Base-by-base conservation (phyloP, 2,888 invertebrate species). In the Tipula helvola region DNA sequence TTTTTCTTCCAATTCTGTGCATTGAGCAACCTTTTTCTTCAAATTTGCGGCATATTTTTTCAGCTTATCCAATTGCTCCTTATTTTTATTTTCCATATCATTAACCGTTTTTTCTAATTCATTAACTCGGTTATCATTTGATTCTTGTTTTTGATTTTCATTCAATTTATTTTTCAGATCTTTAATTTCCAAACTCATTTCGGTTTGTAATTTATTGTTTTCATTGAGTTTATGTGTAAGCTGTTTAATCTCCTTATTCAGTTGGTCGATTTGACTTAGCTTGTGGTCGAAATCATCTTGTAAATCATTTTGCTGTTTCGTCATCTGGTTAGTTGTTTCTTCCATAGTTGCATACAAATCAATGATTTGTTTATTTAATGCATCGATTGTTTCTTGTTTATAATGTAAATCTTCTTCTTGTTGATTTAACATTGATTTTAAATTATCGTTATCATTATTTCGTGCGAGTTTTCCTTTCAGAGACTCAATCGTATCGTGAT, bases 1-100 rank as follows among this genome's bases (percentile, higher is more conserved):
- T 89, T 93, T 94, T 84, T 90, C 90, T 91, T 96, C 95, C 47
- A 96, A 90, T 88, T 96, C 95, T 47, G 93, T 92, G 88, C 94
- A 95, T 88, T 94, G 92, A 0, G 92, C 90, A 0, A 93, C 92
- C 89, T 96, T 96, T 90, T 95, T 96, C 90, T 96, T 96, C 10
- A 96, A 92, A 89, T 94, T 95, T 0, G 95, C 93, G 0, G 96
- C 96, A 89, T 95, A 94, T 89, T 96, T 96, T 89, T 96, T 96
- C 89, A 96, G 93, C 90, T 96, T 96, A 87, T 96, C 96, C 87
- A 95, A 90, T 88, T 95, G 93, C 86, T 95, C 94, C 89, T 94
- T 95, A 88, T 94, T 94, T 89, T 95, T 95, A 7, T 90, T 91
- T 89, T 95, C 94, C 1, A 94, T 89, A 13, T 92, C 90, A 1